phyloP scores from a whole-genome alignment of 2,797 vertebrate genomes.

The Odontamblyopus rebecca region DNA sequence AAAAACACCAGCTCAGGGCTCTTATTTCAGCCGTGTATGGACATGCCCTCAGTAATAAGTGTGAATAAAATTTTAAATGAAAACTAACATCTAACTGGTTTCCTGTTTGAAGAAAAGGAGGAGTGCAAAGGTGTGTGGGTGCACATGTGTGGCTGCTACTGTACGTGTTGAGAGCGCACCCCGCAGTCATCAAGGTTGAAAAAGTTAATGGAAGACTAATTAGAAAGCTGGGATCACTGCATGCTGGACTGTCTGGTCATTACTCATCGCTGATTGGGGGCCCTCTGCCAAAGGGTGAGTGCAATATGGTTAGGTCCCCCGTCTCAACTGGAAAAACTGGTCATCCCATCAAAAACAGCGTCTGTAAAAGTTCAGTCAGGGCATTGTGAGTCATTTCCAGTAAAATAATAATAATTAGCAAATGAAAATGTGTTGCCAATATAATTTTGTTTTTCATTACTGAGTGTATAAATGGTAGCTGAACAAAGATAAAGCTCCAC shows the following conservation, averaged over 20 bases:
- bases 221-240: constrained; percentile 80
- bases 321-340: constrained; percentile 38
- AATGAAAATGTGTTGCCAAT: neutral
- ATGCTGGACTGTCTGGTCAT: constrained; percentile 73
- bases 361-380: constrained; percentile 35
- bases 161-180: constrained; percentile 51
- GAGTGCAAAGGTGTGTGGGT: constrained; percentile 16
- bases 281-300: constrained; percentile 65
- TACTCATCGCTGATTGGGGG: constrained; percentile 81
- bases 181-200: constrained; percentile 76
- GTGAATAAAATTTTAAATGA: constrained; percentile 20
- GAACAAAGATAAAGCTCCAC: neutral
- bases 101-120: constrained; percentile 20
- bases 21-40: neutral
- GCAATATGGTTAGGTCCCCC: constrained; percentile 55
- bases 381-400: constrained; percentile 22
- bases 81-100: constrained; percentile 5
- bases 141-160: constrained; percentile 19
- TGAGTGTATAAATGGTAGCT: neutral
- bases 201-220: constrained; percentile 81
- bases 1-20: neutral
- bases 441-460: neutral
- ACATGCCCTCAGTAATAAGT: constrained; percentile 1
- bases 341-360: constrained; percentile 41
- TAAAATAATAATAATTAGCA: neutral